Evolutionary conservation across 2,113 vertebrate genomes (phyloP).

Genomic region (Pseudopodoces humilis): DNA sequence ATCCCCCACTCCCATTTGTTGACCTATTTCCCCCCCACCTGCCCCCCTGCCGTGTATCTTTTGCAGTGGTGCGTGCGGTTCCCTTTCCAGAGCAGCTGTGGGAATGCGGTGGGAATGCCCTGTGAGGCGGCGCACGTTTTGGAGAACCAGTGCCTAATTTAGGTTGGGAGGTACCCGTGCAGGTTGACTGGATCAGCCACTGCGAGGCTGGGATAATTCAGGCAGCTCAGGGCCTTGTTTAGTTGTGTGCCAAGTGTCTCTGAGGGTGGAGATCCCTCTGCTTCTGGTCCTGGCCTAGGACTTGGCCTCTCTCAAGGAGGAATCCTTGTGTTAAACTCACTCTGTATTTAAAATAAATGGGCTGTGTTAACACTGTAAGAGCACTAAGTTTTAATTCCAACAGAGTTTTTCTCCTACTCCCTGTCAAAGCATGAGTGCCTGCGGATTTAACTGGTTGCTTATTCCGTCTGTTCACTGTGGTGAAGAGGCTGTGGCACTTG

Average conservation of each 20-base stretch:
- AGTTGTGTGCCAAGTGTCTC: background rate
- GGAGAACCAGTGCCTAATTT: background rate
- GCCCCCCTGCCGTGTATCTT: fast-evolving
- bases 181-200: background rate
- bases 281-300: background rate
- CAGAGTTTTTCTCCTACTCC: background rate
- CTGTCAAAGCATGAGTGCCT: background rate
- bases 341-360: background rate
- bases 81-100: background rate
- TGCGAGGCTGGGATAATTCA: background rate
- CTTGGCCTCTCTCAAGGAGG: background rate
- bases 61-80: background rate
- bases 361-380: background rate
- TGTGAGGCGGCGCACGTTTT: fast-evolving
- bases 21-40: background rate
- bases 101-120: background rate
- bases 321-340: background rate
- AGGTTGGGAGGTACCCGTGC: background rate
- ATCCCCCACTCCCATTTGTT: background rate
- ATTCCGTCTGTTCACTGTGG: background rate
- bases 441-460: background rate
- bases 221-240: background rate
- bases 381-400: background rate
- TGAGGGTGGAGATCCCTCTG: background rate
- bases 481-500: background rate